These are phyloP conservation scores for Rhadina sibilatrix DNA, from an alignment of 2,113 vertebrate genomes.

Conservation along the genomic window DNA sequence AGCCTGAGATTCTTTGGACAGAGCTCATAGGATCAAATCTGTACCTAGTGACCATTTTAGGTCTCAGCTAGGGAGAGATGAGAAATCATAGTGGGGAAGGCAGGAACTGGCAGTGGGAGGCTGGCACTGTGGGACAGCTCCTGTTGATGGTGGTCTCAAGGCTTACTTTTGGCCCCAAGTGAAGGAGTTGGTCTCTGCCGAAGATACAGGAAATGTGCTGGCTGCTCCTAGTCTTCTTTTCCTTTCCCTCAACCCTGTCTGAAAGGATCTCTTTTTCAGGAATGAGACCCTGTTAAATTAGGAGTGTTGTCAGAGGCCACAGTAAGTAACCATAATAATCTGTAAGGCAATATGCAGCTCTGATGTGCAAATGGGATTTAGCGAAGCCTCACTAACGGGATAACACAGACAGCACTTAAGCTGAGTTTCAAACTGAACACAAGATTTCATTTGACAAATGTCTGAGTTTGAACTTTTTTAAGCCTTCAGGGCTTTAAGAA, in stretches of 20 bases:
- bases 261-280: not conserved
- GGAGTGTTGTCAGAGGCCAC: not conserved
- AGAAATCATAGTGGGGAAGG: not conserved
- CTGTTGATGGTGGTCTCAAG: not conserved
- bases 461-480: conserved; percentile 43
- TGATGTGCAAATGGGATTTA: conserved; percentile 32
- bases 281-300: not conserved
- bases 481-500: conserved; percentile 7
- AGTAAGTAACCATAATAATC: not conserved
- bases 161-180: not conserved
- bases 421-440: conserved; percentile 20
- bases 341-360: not conserved
- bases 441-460: conserved; percentile 22
- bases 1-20: not conserved
- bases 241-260: not conserved
- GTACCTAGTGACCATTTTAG: not conserved
- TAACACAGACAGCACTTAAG: not conserved
- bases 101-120: not conserved
- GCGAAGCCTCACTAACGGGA: not conserved
- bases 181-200: accelerated
- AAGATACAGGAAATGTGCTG: not conserved
- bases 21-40: not conserved
- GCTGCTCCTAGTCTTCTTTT: not conserved
- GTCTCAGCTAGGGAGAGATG: not conserved
- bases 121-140: not conserved